These are phyloP conservation scores for Sebastes melanostomus DNA, from an alignment of 2,797 vertebrate species.

Conservation along the genomic window DNA sequence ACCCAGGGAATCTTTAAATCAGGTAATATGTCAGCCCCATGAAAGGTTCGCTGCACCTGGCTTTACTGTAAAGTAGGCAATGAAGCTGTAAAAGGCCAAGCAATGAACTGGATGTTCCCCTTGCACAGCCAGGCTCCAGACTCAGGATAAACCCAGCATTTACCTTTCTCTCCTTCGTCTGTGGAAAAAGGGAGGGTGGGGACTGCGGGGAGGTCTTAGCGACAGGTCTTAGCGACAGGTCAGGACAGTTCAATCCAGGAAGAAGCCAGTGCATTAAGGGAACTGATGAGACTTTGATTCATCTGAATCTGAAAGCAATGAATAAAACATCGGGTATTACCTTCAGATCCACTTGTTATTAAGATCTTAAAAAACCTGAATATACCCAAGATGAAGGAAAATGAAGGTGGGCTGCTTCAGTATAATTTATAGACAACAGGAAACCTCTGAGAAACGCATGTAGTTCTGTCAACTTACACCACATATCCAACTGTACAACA, in stretches of 20 bases:
- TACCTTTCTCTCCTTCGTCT: conserved; percentile 51
- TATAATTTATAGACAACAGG: neutral
- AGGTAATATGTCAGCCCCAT: conserved; percentile 72
- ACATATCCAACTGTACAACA: neutral
- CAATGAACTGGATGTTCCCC: conserved; percentile 74
- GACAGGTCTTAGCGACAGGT: conserved; percentile 62
- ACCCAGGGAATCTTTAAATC: conserved; percentile 77
- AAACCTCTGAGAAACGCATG: neutral
- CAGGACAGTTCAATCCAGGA: conserved; percentile 57
- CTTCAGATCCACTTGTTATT: conserved; percentile 41
- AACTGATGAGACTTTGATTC: conserved; percentile 66
- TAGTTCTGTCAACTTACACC: neutral
- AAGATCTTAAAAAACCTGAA: conserved; percentile 25
- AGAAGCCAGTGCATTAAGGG: conserved; percentile 59
- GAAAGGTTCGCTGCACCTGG: conserved; percentile 70
- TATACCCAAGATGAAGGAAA: neutral
- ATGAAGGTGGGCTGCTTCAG: neutral
- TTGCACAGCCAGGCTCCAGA: conserved; percentile 48
- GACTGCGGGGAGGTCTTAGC: conserved; percentile 43
- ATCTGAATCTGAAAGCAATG: conserved; percentile 58
- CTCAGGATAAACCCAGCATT: conserved; percentile 67
- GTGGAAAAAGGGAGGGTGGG: conserved; percentile 24
- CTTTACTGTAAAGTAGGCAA: conserved; percentile 75
- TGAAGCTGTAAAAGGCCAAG: conserved; percentile 75
- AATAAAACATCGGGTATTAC: conserved; percentile 73